phyloP scores from a whole-genome alignment of 2,888 invertebrate genomes.

The Helleia helle region DNA sequence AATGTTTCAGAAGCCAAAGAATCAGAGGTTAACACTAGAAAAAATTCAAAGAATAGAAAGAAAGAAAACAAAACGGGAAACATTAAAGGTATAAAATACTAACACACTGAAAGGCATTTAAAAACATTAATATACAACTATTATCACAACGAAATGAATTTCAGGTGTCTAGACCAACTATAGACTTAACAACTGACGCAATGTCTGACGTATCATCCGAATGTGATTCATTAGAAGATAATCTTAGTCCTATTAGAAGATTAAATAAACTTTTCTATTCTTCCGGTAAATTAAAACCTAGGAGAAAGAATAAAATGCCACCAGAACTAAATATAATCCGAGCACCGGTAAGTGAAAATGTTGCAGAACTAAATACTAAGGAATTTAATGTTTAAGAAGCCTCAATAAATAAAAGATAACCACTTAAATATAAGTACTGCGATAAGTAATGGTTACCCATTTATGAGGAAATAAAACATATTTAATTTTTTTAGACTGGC shows the following conservation, averaged over 20 bases:
- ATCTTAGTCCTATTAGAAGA: slow-evolving; percentile 57
- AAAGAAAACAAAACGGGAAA: slow-evolving; percentile 68
- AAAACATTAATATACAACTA: too few species aligned
- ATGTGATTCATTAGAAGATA: slow-evolving; percentile 67
- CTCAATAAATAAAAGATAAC: too few species aligned
- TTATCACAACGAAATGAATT: slow-evolving; percentile 21
- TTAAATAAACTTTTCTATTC: slow-evolving; percentile 55
- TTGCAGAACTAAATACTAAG: too few species aligned
- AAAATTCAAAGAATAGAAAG: slow-evolving; percentile 58
- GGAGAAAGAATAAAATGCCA: slow-evolving; percentile 68
- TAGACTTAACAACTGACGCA: slow-evolving; percentile 78
- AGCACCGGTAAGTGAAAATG: slow-evolving; percentile 61
- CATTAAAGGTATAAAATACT: slow-evolving; percentile 75
- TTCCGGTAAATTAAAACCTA: slow-evolving; percentile 46
- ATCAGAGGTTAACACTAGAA: slow-evolving; percentile 50
- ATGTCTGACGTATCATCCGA: slow-evolving; percentile 78
- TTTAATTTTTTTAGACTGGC: slow-evolving; percentile 46
- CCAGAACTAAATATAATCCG: slow-evolving; percentile 66
- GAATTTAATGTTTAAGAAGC: too few species aligned
- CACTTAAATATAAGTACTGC: too few species aligned
- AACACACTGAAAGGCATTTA: too few species aligned
- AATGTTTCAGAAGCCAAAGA: slow-evolving; percentile 42
- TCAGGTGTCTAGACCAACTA: slow-evolving; percentile 73
- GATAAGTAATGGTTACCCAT: too few species aligned
- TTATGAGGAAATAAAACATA: neutral